Evolutionary conservation across 2,888 invertebrate genomes (phyloP).

Genomic region (Calliphora vomitoria): DNA sequence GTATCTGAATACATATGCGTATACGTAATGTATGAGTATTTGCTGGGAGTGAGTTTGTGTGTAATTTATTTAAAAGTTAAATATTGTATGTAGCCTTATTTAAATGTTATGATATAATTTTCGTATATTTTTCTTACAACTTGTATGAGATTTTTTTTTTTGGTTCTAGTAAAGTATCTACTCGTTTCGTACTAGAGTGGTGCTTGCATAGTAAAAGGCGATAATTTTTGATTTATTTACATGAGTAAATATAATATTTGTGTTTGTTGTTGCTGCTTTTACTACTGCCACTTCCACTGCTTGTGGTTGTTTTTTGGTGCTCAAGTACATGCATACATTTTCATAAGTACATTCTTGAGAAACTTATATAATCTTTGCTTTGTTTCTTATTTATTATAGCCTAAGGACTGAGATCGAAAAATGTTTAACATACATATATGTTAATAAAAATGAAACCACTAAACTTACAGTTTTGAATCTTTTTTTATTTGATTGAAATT

Average conservation of each 20-base stretch:
- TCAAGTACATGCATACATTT: conserved; percentile 37
- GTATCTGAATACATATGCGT: neutral
- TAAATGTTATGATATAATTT: conserved; percentile 28
- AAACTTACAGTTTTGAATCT: too few relatives aligned
- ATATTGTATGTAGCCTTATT: conserved; percentile 18
- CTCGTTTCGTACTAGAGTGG: neutral
- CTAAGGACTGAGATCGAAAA: too few relatives aligned
- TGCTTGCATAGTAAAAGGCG: conserved; percentile 32
- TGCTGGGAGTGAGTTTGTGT: neutral
- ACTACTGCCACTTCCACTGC: neutral
- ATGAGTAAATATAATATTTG: conserved; percentile 24
- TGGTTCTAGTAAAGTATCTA: neutral
- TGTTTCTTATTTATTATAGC: neutral
- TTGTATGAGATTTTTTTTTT: neutral
- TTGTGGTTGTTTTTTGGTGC: conserved; percentile 17
- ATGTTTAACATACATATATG: too few relatives aligned
- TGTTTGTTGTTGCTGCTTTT: conserved; percentile 2
- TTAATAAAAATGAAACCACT: too few relatives aligned
- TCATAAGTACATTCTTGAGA: conserved; percentile 42
- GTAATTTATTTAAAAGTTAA: conserved; percentile 28
- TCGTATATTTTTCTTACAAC: neutral
- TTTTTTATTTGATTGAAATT: too few relatives aligned
- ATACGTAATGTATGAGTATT: neutral
- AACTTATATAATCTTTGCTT: neutral
- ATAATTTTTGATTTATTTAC: conserved; percentile 64